Evolutionary conservation across 2,113 vertebrate genomes (phyloP).

Genomic region (Coryphaenoides rupestris): DNA sequence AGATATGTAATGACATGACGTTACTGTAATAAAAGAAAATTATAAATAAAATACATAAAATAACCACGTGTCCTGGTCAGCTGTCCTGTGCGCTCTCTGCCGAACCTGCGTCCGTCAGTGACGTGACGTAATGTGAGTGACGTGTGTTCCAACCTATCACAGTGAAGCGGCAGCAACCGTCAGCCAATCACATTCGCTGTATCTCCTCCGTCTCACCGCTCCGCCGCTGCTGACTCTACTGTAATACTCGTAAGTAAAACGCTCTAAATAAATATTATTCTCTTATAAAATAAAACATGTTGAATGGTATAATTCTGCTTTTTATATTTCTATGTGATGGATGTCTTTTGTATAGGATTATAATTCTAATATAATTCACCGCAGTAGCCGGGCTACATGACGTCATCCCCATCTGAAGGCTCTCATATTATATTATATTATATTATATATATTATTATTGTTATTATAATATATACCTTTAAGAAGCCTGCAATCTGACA

Average conservation of each 20-base stretch:
- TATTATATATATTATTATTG: too few species aligned
- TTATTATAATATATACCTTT: too few species aligned
- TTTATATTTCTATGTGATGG: background rate
- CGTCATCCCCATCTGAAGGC: too few species aligned
- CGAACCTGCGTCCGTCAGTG: conserved; percentile 16
- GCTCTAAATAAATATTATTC: conserved; percentile 1
- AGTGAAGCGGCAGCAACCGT: background rate
- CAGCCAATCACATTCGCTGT: conserved; percentile 30
- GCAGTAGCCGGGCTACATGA: too few species aligned
- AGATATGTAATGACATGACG: background rate
- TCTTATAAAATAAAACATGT: background rate
- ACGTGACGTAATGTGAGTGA: conserved; percentile 42
- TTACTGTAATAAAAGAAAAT: background rate
- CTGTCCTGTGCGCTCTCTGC: conserved; percentile 35
- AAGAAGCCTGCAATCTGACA: too few species aligned
- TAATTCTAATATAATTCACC: too few species aligned
- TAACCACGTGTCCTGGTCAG: background rate
- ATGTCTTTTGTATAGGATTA: too few species aligned
- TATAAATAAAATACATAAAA: background rate
- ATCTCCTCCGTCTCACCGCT: background rate
- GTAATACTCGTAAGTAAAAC: conserved; percentile 49
- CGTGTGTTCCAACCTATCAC: conserved; percentile 38
- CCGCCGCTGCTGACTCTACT: conserved; percentile 9
- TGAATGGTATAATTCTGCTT: too few species aligned
- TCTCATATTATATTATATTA: too few species aligned